Conservation (phyloP, 2,113 vertebrate species). For the Campylomormyrus tamandua region DNA sequence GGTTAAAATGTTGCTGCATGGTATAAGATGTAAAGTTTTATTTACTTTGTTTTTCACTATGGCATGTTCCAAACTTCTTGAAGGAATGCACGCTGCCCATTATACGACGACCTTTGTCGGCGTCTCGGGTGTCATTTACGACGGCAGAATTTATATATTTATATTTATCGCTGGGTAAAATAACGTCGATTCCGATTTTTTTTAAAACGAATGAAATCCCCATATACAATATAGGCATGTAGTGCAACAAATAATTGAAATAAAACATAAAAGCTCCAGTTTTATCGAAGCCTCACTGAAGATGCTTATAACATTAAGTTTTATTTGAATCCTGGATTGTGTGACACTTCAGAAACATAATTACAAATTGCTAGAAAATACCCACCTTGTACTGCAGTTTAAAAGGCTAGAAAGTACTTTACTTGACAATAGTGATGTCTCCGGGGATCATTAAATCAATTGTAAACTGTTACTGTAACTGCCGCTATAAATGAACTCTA, state of each 20-base stretch:
- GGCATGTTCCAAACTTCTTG: background rate
- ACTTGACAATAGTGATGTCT: constrained; percentile 5
- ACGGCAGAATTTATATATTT: background rate
- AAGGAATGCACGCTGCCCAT: background rate
- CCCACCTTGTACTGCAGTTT: constrained; percentile 1
- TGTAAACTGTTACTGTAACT: background rate
- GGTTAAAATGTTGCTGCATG: background rate
- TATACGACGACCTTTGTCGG: background rate
- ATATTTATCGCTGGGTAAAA: background rate
- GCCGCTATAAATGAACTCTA: constrained; percentile 12
- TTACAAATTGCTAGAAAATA: constrained; percentile 3
- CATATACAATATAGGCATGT: background rate
- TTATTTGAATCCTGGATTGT: background rate
- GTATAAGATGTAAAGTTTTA: background rate
- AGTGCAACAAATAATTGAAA: background rate
- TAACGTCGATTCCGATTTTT: background rate
- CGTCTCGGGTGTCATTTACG: background rate
- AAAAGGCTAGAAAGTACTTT: constrained; percentile 13
- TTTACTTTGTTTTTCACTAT: background rate
- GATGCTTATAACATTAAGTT: background rate
- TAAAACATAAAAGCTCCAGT: background rate
- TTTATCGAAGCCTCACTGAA: background rate
- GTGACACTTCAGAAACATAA: background rate
- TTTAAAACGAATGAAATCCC: background rate
- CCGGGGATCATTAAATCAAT: constrained; percentile 1